Evolutionary conservation across 2,113 vertebrate genomes (phyloP).

Genomic region (Zosterops pallidus): DNA sequence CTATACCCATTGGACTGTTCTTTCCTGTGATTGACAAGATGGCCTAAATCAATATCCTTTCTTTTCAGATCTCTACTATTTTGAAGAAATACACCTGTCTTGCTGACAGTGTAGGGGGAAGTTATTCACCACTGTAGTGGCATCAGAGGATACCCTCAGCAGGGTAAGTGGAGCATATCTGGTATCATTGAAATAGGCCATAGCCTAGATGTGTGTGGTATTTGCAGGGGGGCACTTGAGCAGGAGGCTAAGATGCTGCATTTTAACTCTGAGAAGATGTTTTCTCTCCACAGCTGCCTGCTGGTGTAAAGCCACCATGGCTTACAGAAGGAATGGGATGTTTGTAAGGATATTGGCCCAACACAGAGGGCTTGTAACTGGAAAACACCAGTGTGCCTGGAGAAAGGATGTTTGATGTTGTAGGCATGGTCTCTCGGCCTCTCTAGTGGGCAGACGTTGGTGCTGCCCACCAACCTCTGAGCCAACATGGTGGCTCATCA

Average conservation of each 20-base stretch:
- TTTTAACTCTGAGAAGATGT: not conserved
- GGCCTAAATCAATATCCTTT: slow-evolving; percentile 28
- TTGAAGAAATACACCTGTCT: slow-evolving; percentile 12
- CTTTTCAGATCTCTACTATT: slow-evolving; percentile 48
- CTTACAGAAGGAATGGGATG: not conserved
- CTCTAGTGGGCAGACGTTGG: not conserved
- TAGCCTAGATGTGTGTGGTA: no score
- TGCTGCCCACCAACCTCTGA: not conserved
- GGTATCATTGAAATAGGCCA: not conserved
- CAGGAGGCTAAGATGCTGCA: not conserved
- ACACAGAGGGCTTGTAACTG: not conserved
- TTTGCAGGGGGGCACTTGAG: not conserved
- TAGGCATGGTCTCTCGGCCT: not conserved
- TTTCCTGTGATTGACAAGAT: slow-evolving; percentile 36
- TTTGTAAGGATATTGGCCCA: not conserved
- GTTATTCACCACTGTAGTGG: not conserved
- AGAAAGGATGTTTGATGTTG: not conserved
- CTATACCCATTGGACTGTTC: not conserved
- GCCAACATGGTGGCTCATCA: not conserved
- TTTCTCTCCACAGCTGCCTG: not conserved
- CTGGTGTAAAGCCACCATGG: not conserved
- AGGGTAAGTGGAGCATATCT: not conserved
- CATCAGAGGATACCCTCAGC: not conserved
- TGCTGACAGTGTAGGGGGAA: not conserved
- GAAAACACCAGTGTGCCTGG: not conserved